Base-by-base conservation (phyloP, 2,797 vertebrate species). In the Lateolabrax maculatus region DNA sequence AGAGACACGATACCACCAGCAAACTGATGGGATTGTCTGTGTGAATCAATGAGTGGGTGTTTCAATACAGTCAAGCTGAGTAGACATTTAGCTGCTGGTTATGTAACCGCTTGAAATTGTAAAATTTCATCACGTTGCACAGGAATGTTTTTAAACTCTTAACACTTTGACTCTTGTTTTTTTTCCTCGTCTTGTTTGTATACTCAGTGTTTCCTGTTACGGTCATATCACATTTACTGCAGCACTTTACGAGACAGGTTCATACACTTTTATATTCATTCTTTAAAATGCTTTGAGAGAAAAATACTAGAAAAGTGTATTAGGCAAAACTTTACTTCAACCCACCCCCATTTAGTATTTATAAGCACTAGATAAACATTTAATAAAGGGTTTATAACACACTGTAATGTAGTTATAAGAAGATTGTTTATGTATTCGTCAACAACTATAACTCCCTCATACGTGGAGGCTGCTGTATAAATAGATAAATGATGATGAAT, bases 1-100 rank as follows among this genome's bases (percentile, higher is more conserved):
- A 71, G 9, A 25, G 16, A 51, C 53, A 65, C 44, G 56, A 64
- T 53, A 72, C 44, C 82, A 87, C 65, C 72, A 71, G 82, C 78
- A 85, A 83, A 89, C 80, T 81, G 88, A 88, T 89, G 88, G 74
- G 86, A 81, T 81, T 88, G 85, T 92, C 89, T 80, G 77, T 91
- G 80, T 84, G 87, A 88, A 89, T 90, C 85, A 84, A 44, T 48
- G 81, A 75, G 88, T 79, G 87, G 86, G 88, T 60, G 83, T 89
- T 90, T 89, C 79, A 75, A 75, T 80, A 70, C 63, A 77, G 58
- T 77, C 75, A 27, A 82, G 89, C 87, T 81, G 75, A 90, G 66
- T 69, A 80, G 84, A 84, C 86, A 77, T 88, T 89, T 75, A 80
- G 80, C 77, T 53, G 66, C 58, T 31, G 66, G 52, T 88, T 86